phyloP scores from a whole-genome alignment of 2,797 vertebrate genomes.

The Varecia variegata region DNA sequence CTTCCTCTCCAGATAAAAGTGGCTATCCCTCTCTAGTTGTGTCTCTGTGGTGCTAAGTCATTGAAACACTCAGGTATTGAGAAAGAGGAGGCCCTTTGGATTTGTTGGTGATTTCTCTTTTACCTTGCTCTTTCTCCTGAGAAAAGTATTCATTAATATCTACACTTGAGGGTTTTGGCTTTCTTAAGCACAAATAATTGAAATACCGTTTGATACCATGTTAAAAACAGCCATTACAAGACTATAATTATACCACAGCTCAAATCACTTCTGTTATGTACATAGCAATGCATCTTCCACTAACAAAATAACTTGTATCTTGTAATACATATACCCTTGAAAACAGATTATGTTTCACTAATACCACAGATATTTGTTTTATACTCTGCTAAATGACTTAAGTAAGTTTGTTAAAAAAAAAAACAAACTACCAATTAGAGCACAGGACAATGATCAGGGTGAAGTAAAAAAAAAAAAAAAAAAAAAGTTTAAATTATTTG shows the following conservation, averaged over 20 bases:
- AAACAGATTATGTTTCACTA: constrained; percentile 36
- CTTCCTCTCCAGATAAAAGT: not conserved
- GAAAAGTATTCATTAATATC: not conserved
- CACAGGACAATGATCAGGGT: not conserved
- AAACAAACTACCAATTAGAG: not conserved
- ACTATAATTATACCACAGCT: not conserved
- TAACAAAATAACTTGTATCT: not conserved
- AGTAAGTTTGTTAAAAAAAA: constrained; percentile 5
- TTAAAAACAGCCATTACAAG: not conserved
- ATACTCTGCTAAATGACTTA: not conserved
- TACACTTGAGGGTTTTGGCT: not conserved
- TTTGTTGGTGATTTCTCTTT: not conserved
- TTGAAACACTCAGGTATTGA: not conserved
- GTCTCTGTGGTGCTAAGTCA: not conserved
- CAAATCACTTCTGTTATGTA: not conserved
- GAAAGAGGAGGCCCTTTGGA: not conserved
- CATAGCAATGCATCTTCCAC: not conserved
- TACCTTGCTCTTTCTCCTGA: not conserved
- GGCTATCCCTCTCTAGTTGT: not conserved
- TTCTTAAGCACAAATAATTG: constrained; percentile 10
- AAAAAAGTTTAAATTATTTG: constrained; percentile 12
- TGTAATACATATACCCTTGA: not conserved
- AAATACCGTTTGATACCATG: not conserved
- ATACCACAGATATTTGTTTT: not conserved
- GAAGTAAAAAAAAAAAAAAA: not conserved